These are phyloP conservation scores for Formica selysi DNA, from an alignment of 1,140 invertebrate species.

Conservation along the genomic window DNA sequence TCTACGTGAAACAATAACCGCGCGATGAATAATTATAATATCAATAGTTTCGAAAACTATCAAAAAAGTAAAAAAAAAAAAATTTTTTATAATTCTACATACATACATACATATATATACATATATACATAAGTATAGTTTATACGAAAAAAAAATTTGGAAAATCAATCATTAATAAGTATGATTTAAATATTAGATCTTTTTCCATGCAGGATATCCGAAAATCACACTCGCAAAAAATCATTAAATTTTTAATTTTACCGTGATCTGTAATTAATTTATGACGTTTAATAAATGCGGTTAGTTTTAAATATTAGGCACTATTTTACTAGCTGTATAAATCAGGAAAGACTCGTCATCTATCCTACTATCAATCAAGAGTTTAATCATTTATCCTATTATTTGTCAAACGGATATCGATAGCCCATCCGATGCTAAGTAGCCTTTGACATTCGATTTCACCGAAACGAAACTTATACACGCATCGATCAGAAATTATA, in stretches of 20 bases:
- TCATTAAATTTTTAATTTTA: neutral
- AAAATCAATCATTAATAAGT: no score
- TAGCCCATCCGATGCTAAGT: neutral
- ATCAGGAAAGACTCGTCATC: neutral
- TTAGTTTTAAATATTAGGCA: constrained; percentile 1
- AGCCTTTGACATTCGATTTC: constrained; percentile 22
- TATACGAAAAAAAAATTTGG: no score
- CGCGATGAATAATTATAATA: no score
- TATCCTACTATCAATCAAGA: neutral
- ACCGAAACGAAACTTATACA: constrained; percentile 18
- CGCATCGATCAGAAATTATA: constrained; percentile 7
- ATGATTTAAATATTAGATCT: no score
- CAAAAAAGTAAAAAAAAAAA: no score
- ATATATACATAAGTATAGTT: no score
- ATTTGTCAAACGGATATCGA: neutral
- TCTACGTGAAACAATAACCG: no score
- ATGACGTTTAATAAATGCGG: neutral
- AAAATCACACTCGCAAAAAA: neutral
- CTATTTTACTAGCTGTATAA: constrained; percentile 7
- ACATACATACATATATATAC: no score
- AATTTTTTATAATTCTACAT: no score
- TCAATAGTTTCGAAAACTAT: no score
- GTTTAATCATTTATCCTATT: constrained; percentile 20
- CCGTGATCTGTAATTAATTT: neutral
- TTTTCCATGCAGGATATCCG: no score